These are phyloP conservation scores for Agonum fuliginosum DNA, from an alignment of 2,888 invertebrate genomes.

Conservation along the genomic window DNA sequence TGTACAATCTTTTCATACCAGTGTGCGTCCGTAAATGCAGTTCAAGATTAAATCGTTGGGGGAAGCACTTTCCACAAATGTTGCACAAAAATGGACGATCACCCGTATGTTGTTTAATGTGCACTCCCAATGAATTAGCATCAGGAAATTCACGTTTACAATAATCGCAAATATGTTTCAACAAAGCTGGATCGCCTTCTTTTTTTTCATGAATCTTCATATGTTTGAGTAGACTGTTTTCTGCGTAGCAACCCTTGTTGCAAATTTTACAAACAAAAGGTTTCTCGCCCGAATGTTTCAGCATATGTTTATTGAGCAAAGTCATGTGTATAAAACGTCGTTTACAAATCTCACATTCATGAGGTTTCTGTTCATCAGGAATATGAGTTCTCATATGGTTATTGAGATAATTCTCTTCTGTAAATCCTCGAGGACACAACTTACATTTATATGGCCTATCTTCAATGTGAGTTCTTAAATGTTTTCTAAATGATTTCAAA, in stretches of 20 bases:
- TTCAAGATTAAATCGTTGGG: slow-evolving; percentile 72
- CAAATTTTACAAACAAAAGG: slow-evolving; percentile 73
- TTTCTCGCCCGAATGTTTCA: slow-evolving; percentile 73
- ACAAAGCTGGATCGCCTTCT: slow-evolving; percentile 71
- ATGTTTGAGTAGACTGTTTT: slow-evolving; percentile 72
- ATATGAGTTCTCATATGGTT: slow-evolving; percentile 72
- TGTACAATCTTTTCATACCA: slow-evolving; percentile 64
- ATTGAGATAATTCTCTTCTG: slow-evolving; percentile 72
- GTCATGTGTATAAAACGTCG: slow-evolving; percentile 73
- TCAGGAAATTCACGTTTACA: slow-evolving; percentile 72
- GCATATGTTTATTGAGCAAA: slow-evolving; percentile 72
- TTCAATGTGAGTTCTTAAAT: slow-evolving; percentile 72
- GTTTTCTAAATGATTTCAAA: slow-evolving; percentile 72
- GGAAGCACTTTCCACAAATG: slow-evolving; percentile 72
- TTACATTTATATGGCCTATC: slow-evolving; percentile 72
- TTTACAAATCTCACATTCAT: slow-evolving; percentile 72
- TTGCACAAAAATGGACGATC: slow-evolving; percentile 72
- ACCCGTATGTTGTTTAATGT: slow-evolving; percentile 72
- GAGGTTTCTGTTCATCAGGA: slow-evolving; percentile 73
- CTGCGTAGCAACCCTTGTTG: slow-evolving; percentile 72
- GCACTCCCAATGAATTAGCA: slow-evolving; percentile 69
- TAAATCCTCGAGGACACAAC: slow-evolving; percentile 71
- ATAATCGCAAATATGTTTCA: slow-evolving; percentile 73
- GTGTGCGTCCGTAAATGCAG: slow-evolving; percentile 72
- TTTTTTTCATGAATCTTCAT: slow-evolving; percentile 73